Base-by-base conservation (phyloP, 2,797 vertebrate genomes). In the Sebastes alutus region DNA sequence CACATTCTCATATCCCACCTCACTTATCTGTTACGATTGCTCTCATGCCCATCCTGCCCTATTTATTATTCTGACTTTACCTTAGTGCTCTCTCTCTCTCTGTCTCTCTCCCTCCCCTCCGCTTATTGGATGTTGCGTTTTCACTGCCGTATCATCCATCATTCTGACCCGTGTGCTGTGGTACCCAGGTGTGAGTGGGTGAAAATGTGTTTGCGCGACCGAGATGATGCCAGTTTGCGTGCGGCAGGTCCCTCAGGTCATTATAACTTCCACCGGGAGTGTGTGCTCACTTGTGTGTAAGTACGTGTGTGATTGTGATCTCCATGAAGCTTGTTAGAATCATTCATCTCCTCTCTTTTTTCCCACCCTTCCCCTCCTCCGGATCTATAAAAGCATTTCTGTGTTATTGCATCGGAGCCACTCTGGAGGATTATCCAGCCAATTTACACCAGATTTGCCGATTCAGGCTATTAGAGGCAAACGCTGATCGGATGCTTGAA, bases 131-230 rank as follows among this genome's bases (percentile, higher is more conserved):
- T 80, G 80, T 61, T 89, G 86, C 85, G 72, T 90, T 87, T 87
- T 87, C 81, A 30, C 73, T 74, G 72, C 82, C 55, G 86, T 74
- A 42, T 82, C 87, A 90, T 93, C 88, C 90, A 91, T 94, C 90
- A 92, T 83, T 66, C 65, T 85, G 86, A 76, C 82, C 69, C 18
- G 69, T 84, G 77, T 42, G 79, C 78, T 65, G 65, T 46, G 66
- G 60, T 62, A 38, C 66, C 18, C 75, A 84, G 74, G 78, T 77
- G 72, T 60, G 77, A 54, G 78, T 52, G 68, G 30, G 70, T 82
- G n/a, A 66, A 78, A 85, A 65, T 32, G 22, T 63, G 52, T 80
- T 56, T 69, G 35, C 64, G 5, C 25, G 10, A 55, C 62, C 0
- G 7, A 60, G 63, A 63, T 71, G 64, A 75, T 59, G 66, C 68